Evolutionary conservation across 2,113 vertebrate species (phyloP), one percentile per base, ranked within the genome.

Genomic region (Orcinus orca): DNA sequence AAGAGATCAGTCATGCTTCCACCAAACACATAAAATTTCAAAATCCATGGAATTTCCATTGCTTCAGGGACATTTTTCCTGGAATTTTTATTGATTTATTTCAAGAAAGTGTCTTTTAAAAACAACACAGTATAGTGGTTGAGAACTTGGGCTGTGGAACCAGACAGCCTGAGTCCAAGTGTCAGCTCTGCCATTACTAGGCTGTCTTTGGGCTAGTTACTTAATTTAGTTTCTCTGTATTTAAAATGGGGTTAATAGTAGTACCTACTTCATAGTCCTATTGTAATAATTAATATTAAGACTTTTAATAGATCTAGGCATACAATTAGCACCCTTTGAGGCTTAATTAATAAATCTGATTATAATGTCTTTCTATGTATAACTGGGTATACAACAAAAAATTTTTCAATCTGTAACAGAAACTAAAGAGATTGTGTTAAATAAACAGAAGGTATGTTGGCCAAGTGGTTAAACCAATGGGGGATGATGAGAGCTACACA

Each of bases 11-110:
- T 77, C 53, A 62, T 29, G 21, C 71, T n/a, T 88, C 38, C 38
- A 88, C 29, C 90, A 96, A 96, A 95, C 14, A 88, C 38, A 88
- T 41, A 60, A 83, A 76, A 84, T 96, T 87, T 96, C 74, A 92
- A 68, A 93, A 73, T 25, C 83, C 33, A 65, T 79, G 50, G 17
- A 80, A 92, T 76, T 95, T 95, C 25, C 70, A 90, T 96, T 65
- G 82, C 50, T 90, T 96, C 36, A 83, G 60, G 87, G 31, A 68
- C 13, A 55, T 89, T 83, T 90, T 84, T 62, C 81, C 81, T 71
- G 60, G 21, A 38, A 70, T 68, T 53, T 86, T 50, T 84, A 80
- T 53, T 93, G 67, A 73, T 81, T 74, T 76, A 82, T 50, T 91
- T 70, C 14, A 79, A 50, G 2, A 74, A 81, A 79, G 12, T 53